Percentiles rank a stretch among this genome's conserved stretches.
Evolutionary conservation across 2,113 vertebrate genomes (phyloP).

Genomic region (Pica pica): DNA sequence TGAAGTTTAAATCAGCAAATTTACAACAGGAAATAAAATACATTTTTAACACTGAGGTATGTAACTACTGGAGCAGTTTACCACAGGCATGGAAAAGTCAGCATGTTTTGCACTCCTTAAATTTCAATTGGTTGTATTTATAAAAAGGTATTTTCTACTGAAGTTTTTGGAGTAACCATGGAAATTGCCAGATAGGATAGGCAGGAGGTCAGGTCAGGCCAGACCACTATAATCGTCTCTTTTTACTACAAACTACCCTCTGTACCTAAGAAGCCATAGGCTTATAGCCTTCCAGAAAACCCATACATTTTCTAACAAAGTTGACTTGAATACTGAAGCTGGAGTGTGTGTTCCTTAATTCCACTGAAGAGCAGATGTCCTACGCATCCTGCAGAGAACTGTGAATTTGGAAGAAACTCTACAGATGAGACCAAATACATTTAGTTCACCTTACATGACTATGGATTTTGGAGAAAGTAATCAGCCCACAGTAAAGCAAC

Average conservation of each 20-base stretch:
- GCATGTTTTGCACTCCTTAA: neutral
- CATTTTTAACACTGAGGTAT: neutral
- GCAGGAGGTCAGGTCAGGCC: neutral
- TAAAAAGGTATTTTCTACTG: neutral
- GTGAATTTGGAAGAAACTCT: neutral
- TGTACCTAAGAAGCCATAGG: neutral
- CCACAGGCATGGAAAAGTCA: neutral
- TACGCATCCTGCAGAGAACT: neutral
- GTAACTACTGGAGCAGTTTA: neutral
- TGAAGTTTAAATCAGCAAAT: neutral
- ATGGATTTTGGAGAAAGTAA: neutral
- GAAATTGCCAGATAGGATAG: neutral
- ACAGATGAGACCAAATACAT: neutral
- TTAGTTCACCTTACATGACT: neutral
- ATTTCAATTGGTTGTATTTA: neutral
- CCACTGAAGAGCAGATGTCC: neutral
- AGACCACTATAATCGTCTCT: neutral
- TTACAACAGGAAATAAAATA: neutral
- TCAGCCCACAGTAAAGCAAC: neutral
- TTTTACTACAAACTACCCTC: neutral
- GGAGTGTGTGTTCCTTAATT: neutral
- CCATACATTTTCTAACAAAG: neutral
- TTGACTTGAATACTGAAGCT: neutral
- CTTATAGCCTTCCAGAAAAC: neutral
- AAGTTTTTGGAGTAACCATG: neutral